These are phyloP conservation scores for Caenorhabditis sp. DNA, from an alignment of 2,888 invertebrate genomes.

Conservation along the genomic window DNA sequence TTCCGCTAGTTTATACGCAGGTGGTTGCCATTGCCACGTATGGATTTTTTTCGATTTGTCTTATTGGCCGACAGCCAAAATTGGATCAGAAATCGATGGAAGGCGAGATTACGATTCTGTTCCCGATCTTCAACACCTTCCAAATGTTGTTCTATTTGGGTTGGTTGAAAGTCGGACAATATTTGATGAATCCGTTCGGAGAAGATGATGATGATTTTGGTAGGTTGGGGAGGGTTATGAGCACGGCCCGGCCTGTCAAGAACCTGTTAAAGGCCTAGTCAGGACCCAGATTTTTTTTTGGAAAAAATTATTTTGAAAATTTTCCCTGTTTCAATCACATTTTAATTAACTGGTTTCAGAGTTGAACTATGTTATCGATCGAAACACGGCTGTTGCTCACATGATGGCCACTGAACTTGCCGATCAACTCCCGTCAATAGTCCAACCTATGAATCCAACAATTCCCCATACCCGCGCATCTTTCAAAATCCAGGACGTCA, in stretches of 20 bases:
- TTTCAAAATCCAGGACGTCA: conserved; percentile 56
- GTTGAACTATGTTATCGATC: conserved; percentile 68
- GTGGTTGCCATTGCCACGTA: conserved; percentile 73
- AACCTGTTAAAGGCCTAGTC: too few species aligned
- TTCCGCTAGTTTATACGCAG: conserved; percentile 73
- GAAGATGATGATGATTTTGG: conserved; percentile 70
- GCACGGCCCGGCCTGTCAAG: too few species aligned
- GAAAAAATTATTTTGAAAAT: too few species aligned
- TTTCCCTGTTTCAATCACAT: too few species aligned
- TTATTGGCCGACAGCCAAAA: conserved; percentile 72
- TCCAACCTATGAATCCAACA: conserved; percentile 46
- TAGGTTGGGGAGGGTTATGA: not conserved
- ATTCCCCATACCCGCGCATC: conserved; percentile 69
- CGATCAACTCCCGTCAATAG: conserved; percentile 60
- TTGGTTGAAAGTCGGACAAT: conserved; percentile 73
- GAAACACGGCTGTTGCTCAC: conserved; percentile 68
- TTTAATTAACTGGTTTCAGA: conserved; percentile 42
- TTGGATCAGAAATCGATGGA: conserved; percentile 70
- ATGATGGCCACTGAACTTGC: conserved; percentile 70
- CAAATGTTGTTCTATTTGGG: conserved; percentile 75
- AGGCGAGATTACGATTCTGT: conserved; percentile 68
- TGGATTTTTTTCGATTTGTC: conserved; percentile 72
- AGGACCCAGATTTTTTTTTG: too few species aligned
- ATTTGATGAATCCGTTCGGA: conserved; percentile 70
- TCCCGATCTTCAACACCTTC: conserved; percentile 71